Evolutionary conservation across 2,888 invertebrate genomes (phyloP), one percentile per base, ranked within the genome.

Genomic region (Stenotaenia linearis): DNA sequence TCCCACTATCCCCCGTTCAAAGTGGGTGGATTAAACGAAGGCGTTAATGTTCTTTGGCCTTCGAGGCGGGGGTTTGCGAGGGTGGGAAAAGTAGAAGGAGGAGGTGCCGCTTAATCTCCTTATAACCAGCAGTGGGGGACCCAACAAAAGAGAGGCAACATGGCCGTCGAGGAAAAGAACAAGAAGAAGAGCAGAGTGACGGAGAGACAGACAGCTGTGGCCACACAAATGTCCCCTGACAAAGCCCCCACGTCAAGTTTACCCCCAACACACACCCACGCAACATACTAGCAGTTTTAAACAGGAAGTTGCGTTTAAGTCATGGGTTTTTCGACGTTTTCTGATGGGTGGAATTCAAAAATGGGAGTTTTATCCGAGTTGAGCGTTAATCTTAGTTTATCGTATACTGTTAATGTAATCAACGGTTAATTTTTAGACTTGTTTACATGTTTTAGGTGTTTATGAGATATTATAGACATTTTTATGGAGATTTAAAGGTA

Each of bases 151-250:
- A 69, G 25, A 69, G 15, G 25, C 69, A 69, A 69, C 69, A 69
- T 69, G 69, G 69, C 28, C 25, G 69, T 15, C 69, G 25, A 69
- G 69, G 12, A 69, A 69, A 69, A 69, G 69, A 69, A 69, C 69
- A 69, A 69, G 69, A 69, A 25, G 69, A 69, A 69, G 69, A 25
- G 69, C 23, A 28, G 10, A 69, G 25, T 69, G 69, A 69, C 69
- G 69, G 56, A 69, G 10, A 69, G 69, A 69, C 69, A 28, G 69
- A 69, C 69, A 69, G 69, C 69, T 69, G 69, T 69, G 69, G 69
- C 69, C 69, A 69, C 69, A 69, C 69, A 69, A 69, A 69, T 25
- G 28, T 28, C 69, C 28, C 4, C 4, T 25, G 10, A 69, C 69
- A 69, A 69, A 61, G 25, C 7, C 3, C 23, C 23, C 50, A 10